Evolutionary conservation across 1,140 invertebrate genomes (phyloP), one percentile per base, ranked within the genome.

Genomic region (Brachionus sp.): DNA sequence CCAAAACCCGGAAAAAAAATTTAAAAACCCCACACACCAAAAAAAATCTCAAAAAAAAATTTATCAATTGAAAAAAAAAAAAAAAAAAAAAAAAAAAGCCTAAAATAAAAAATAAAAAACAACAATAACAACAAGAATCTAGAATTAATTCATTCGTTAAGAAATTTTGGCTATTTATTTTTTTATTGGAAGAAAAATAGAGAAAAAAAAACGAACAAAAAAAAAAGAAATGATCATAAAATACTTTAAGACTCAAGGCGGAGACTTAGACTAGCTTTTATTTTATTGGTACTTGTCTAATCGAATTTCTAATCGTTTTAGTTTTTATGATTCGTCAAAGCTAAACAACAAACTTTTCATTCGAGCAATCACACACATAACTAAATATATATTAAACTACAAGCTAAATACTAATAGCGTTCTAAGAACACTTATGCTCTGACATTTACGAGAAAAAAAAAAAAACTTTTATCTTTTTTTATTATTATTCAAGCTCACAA

Each of bases 211-310:
- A 25, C 39, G 44, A 75, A 46, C 23, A 46, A 75, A 50, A 75
- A 75, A 42, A 75, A 75, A 75, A 29, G 39, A 70, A 70, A 70
- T 70, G 66, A 70, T 70, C 66, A 70, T 70, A 70, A 70, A 70
- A 70, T 70, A 70, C 66, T 70, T 70, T 70, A 70, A 70, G 66
- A 70, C 37, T 23, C 10, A 3, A n/a, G 66, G 66, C 66, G 66
- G 66, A 70, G 66, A 37, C 16, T 70, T n/a, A 1, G 29, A 42
- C 5, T 37, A n/a, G n/a, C 12, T 16, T 70, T 39, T 39, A 70
- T 70, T 70, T 70, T 10, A 37, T 70, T 70, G 33, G 66, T 16
- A 23, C 10, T 37, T 70, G 33, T 70, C 66, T 42, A 37, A 19
- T 70, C 66, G 35, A 70, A 57, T 23, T 57, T 57, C 50, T 57